Conservation (phyloP, 2,113 vertebrate species). For the Ceyx melanurus region DNA sequence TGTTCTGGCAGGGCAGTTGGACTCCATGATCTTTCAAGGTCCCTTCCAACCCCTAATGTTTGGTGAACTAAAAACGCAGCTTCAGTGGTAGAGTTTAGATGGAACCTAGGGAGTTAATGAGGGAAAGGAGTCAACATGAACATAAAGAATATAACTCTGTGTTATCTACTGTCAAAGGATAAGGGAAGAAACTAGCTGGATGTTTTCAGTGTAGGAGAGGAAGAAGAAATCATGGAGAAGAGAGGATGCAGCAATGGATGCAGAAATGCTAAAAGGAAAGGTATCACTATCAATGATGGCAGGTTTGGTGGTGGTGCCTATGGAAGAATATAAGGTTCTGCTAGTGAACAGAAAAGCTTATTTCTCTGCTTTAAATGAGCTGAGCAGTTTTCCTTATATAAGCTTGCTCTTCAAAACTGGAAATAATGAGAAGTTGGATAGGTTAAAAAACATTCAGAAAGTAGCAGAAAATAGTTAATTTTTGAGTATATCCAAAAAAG, state of each 20-base stretch:
- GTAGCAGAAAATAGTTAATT: background rate
- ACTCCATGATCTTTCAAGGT: too few relatives aligned
- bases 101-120: background rate
- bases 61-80: background rate
- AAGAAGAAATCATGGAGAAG: background rate
- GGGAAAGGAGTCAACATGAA: background rate
- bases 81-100: background rate
- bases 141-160: background rate
- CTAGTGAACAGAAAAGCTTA: background rate
- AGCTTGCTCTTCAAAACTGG: background rate
- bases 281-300: fast-evolving
- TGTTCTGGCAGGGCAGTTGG: too few relatives aligned
- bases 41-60: too few relatives aligned
- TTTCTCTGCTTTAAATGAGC: background rate
- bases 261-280: background rate
- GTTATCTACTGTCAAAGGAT: background rate
- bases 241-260: background rate
- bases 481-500: background rate
- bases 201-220: background rate
- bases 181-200: background rate
- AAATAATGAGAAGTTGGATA: background rate
- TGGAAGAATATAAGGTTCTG: background rate
- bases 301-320: background rate
- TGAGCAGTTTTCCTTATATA: background rate
- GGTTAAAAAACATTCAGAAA: background rate